These are phyloP conservation scores for Myripristis jacobus DNA, from an alignment of 2,797 vertebrate genomes.

Conservation along the genomic window DNA sequence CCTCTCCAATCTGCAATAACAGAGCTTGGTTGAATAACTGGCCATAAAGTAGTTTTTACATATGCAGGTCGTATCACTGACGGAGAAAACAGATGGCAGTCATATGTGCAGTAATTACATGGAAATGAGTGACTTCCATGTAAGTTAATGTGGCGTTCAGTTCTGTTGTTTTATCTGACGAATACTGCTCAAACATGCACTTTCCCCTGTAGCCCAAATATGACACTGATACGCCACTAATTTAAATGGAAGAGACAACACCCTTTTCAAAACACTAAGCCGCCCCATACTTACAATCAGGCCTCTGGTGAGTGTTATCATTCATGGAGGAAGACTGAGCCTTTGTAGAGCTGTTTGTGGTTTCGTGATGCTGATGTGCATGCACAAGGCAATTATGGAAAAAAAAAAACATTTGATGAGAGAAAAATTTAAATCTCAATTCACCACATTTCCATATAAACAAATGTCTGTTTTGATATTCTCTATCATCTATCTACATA, in stretches of 20 bases:
- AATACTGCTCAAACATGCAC: background rate
- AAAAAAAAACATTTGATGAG: no score
- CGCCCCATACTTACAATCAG: background rate
- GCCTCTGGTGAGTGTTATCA: no score
- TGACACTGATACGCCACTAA: background rate
- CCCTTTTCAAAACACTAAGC: background rate
- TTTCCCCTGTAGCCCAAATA: background rate
- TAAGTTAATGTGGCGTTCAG: background rate
- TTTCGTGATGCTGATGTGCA: no score
- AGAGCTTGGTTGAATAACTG: background rate
- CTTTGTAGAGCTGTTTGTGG: no score
- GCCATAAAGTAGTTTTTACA: background rate
- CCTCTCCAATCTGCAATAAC: background rate
- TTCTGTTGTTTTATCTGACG: conserved; percentile 13
- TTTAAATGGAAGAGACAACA: background rate
- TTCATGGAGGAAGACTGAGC: no score
- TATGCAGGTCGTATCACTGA: conserved; percentile 10
- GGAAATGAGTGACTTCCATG: conserved; percentile 17
- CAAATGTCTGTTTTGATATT: no score
- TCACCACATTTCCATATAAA: no score
- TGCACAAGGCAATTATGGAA: no score
- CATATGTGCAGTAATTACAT: conserved; percentile 20
- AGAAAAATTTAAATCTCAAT: no score
- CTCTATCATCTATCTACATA: no score
- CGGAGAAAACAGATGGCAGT: conserved; percentile 21